Percentiles rank a stretch among this genome's conserved stretches.
These are phyloP conservation scores for Tillus elongatus DNA, from an alignment of 2,888 invertebrate species.

Conservation along the genomic window DNA sequence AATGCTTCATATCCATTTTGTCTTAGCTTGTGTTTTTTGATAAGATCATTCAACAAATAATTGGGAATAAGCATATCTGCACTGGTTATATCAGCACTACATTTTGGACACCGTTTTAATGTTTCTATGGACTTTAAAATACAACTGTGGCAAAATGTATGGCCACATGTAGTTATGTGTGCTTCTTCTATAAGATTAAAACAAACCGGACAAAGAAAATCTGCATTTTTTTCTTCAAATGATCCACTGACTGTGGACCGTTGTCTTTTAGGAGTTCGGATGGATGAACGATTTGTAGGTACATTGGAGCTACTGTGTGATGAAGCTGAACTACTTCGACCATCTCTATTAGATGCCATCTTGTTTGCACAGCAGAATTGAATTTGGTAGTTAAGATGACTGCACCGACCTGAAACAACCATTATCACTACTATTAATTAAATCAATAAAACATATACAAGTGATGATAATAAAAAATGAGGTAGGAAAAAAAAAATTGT, in stretches of 20 bases:
- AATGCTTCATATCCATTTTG: conserved; percentile 42
- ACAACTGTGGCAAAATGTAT: conserved; percentile 83
- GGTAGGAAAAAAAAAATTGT: conserved; percentile 22
- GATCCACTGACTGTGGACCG: conserved; percentile 47
- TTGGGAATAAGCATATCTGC: conserved; percentile 76
- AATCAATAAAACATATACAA: too few species aligned
- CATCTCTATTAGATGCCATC: conserved; percentile 40
- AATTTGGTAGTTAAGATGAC: conserved; percentile 18
- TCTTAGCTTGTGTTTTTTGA: conserved; percentile 59
- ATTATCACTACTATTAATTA: conserved; percentile 19
- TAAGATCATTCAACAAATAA: conserved; percentile 72
- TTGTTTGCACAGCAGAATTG: conserved; percentile 11
- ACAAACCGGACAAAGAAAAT: conserved; percentile 72
- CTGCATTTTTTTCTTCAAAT: conserved; percentile 58
- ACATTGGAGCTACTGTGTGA: conserved; percentile 38
- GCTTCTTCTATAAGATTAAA: conserved; percentile 84
- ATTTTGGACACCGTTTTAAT: conserved; percentile 71
- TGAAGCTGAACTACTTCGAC: conserved; percentile 42
- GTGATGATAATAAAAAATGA: too few species aligned
- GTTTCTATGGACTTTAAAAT: conserved; percentile 59
- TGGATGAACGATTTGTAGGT: conserved; percentile 38
- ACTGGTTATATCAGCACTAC: conserved; percentile 60
- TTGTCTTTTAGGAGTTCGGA: conserved; percentile 45
- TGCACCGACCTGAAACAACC: conserved; percentile 52
- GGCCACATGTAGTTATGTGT: conserved; percentile 85